Percentiles rank a stretch among this genome's conserved stretches.
Conservation (phyloP, 92 coral and sea anemone genomes). For the Siderastrea radians region DNA sequence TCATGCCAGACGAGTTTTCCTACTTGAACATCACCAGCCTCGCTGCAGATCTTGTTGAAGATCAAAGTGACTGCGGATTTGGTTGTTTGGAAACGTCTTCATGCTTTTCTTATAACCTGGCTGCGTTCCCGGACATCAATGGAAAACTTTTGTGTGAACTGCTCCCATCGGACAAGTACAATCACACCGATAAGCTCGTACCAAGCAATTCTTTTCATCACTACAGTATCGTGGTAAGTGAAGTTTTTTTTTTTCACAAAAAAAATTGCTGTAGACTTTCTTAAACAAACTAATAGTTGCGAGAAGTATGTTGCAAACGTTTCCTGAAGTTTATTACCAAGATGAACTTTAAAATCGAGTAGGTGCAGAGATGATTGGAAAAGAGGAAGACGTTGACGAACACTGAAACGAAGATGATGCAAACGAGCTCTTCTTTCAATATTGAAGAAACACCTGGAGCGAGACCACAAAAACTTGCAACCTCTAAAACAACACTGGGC, state of each 20-base stretch:
- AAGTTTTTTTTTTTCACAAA: background rate
- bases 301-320: too few species aligned
- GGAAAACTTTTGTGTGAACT: background rate
- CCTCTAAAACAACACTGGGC: too few species aligned
- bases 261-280: too few species aligned
- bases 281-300: too few species aligned
- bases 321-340: too few species aligned
- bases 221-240: background rate
- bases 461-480: too few species aligned
- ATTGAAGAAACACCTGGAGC: too few species aligned
- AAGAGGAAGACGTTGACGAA: too few species aligned
- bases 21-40: constrained; percentile 12
- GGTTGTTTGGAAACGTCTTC: background rate
- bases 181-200: background rate
- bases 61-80: background rate
- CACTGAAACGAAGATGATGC: too few species aligned
- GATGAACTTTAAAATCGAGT: too few species aligned
- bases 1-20: background rate
- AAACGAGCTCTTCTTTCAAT: too few species aligned
- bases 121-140: background rate
- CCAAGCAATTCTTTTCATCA: background rate
- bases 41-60: background rate
- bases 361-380: too few species aligned
- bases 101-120: constrained; percentile 18
- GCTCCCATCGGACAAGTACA: constrained; percentile 1